Evolutionary conservation across 2,888 invertebrate genomes (phyloP), one percentile per base, ranked within the genome.

Genomic region (Andrena camellia): DNA sequence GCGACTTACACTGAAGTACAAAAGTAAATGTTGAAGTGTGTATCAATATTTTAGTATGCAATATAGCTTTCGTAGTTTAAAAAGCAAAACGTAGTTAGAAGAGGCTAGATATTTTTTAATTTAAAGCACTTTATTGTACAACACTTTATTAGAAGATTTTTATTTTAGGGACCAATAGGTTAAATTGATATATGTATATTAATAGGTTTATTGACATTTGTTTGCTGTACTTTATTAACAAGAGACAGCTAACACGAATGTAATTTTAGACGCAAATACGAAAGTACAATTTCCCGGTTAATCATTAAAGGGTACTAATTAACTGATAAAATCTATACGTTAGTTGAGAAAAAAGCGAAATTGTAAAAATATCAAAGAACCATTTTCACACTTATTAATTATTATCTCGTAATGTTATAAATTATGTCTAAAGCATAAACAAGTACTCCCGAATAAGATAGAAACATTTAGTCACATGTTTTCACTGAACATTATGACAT

Each of bases 91-190:
- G 90, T 92, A 92, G 89, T 92, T 93, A 92, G 91, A 92, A 93
- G 93, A 93, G 93, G 93, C 93, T 93, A 92, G 92, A 91, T 92
- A 92, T 88, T 90, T 90, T 90, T 89, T 92, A 91, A 92, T 88
- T 91, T 90, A 91, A 92, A 92, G 91, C 92, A 93, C 91, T 90
- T 91, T 91, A 93, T 92, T 91, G 92, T 92, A 93, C 90, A 93
- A 92, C 91, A 90, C 85, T 79, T 75, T 76, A 79, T 77, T 86
- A 89, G 78, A 72, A 74, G 68, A 87, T 80, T 82, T 88, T 88
- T 87, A 85, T 81, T 69, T 85, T 87, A 88, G 87, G 89, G 89
- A 89, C 83, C 87, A 89, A 89, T 87, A 85, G 88, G 81, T 87
- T 88, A 70, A 87, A 87, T 73, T 78, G 62, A 78, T 78, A 78